Evolutionary conservation across 2,797 vertebrate species (phyloP).

Genomic region (Lithobates sylvaticus): DNA sequence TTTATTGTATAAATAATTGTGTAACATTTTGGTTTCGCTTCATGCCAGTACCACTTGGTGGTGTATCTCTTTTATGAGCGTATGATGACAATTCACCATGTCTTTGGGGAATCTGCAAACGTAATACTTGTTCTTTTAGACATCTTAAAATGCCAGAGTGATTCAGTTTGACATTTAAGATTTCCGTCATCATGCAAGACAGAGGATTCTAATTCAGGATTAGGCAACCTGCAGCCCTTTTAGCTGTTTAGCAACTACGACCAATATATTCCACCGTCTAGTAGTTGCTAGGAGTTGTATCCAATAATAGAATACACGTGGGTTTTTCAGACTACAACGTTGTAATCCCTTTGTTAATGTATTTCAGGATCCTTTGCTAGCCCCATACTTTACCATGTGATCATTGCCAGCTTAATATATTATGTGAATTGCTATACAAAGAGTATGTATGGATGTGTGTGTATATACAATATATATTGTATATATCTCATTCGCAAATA

Average conservation of each 20-base stretch:
- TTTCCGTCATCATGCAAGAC: slow-evolving; percentile 17
- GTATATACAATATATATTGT: too few species aligned
- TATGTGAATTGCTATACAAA: too few species aligned
- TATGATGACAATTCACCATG: not conserved
- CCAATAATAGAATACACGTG: not conserved
- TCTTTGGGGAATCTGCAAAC: slow-evolving; percentile 31
- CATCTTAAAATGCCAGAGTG: slow-evolving; percentile 32
- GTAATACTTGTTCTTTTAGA: slow-evolving; percentile 43
- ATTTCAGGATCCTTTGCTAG: too few species aligned
- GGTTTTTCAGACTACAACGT: not conserved
- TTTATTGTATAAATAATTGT: not conserved
- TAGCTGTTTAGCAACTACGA: not conserved
- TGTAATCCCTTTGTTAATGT: not conserved
- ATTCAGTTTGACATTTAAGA: slow-evolving; percentile 55
- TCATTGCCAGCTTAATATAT: too few species aligned
- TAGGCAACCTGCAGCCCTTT: slow-evolving; percentile 15
- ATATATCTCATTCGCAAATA: too few species aligned
- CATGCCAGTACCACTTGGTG: not conserved
- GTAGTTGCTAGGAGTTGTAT: not conserved
- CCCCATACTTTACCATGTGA: too few species aligned
- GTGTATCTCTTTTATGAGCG: slow-evolving; percentile 29
- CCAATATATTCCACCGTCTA: not conserved
- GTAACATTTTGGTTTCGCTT: not conserved
- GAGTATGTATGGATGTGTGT: too few species aligned
- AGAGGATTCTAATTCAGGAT: slow-evolving; percentile 28